Evolutionary conservation across 2,797 vertebrate species (phyloP).

Genomic region (Characodon lateralis): DNA sequence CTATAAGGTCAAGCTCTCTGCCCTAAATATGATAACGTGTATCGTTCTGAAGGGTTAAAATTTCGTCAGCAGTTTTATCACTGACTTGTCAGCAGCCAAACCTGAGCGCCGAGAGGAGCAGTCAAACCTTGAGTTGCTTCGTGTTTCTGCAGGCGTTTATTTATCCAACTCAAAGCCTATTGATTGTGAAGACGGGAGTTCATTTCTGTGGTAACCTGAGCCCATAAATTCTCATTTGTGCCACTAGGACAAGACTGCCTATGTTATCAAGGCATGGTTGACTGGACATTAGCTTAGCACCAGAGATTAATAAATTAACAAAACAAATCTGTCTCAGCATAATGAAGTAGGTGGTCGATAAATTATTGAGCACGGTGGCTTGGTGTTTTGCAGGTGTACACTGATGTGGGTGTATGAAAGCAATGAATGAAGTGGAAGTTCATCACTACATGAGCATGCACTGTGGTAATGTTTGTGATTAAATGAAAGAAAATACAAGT

Average conservation of each 20-base stretch:
- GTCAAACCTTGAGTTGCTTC: conserved; percentile 30
- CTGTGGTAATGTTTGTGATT: conserved; percentile 45
- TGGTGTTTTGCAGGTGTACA: conserved; percentile 50
- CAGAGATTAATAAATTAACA: conserved; percentile 75
- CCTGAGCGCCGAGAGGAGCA: conserved; percentile 34
- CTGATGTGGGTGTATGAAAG: conserved; percentile 32
- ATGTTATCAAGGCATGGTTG: conserved; percentile 65
- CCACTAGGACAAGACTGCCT: conserved; percentile 50
- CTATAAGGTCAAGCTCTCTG: conserved; percentile 30
- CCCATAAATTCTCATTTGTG: conserved; percentile 76
- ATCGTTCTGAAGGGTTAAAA: conserved; percentile 38
- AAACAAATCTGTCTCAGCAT: conserved; percentile 66
- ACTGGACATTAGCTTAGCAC: conserved; percentile 65
- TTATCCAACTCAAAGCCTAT: conserved; percentile 63
- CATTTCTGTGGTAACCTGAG: conserved; percentile 67
- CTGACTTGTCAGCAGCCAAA: conserved; percentile 36
- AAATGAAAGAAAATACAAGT: conserved; percentile 23
- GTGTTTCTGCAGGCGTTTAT: conserved; percentile 54
- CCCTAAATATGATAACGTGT: conserved; percentile 25
- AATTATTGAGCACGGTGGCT: conserved; percentile 42
- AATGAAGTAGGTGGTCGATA: conserved; percentile 60
- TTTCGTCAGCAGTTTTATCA: conserved; percentile 23
- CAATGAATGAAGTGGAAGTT: conserved; percentile 45
- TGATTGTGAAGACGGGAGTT: conserved; percentile 62
- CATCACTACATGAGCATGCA: conserved; percentile 54